phyloP scores from a whole-genome alignment of 2,113 vertebrate species.

The Eulemur rufifrons region DNA sequence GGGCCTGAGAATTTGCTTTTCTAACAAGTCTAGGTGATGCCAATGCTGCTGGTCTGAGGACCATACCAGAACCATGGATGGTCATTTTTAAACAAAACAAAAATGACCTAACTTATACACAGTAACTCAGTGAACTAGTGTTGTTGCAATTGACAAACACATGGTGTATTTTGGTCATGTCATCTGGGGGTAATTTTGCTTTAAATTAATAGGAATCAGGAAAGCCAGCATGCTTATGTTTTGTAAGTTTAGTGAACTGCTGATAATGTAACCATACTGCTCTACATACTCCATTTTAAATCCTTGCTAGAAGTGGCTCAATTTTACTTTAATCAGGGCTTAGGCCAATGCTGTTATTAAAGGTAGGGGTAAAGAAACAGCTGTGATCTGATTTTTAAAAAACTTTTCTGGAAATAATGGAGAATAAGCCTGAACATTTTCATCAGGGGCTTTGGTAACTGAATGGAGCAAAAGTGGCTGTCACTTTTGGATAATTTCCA shows the following conservation, averaged over 20 bases:
- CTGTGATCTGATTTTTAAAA: background rate
- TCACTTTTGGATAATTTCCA: background rate
- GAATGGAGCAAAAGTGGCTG: no score
- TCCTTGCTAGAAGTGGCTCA: background rate
- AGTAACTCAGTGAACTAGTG: background rate
- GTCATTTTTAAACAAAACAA: background rate
- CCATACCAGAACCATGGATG: background rate
- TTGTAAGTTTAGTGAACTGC: background rate
- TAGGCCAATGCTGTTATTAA: background rate
- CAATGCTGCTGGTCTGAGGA: background rate
- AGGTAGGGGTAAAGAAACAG: background rate
- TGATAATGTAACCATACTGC: background rate
- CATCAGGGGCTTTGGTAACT: background rate
- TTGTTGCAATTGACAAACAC: background rate
- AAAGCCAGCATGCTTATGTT: background rate
- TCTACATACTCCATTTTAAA: background rate
- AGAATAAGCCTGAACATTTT: background rate
- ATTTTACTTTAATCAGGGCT: background rate
- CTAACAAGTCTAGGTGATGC: background rate
- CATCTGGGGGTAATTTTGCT: background rate
- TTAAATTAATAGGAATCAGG: background rate
- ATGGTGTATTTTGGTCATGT: background rate
- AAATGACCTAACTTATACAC: background rate
- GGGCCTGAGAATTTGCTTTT: background rate
- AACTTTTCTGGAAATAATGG: background rate